Percentiles rank a stretch among this genome's conserved stretches.
These are phyloP conservation scores for Phenganax marumi DNA, from an alignment of 92 coral and sea anemone species.

Conservation along the genomic window DNA sequence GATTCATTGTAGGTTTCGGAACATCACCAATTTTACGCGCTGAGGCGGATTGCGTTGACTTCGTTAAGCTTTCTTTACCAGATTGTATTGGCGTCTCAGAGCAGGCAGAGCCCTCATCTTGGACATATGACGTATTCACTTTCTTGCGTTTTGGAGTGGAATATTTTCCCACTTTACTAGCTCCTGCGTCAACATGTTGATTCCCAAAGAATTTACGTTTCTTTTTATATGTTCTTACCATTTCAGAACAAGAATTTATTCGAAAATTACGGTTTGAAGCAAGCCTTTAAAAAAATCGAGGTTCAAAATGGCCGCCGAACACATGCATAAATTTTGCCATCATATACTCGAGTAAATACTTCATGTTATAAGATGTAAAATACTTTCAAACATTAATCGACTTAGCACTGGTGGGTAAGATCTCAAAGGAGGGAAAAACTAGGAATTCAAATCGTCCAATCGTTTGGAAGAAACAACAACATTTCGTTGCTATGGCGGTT, in stretches of 20 bases:
- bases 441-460: no score
- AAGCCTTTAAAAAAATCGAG: not conserved
- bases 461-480: no score
- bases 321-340: not conserved
- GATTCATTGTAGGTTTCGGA: not conserved
- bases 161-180: not conserved
- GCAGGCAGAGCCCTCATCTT: not conserved
- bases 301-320: not conserved
- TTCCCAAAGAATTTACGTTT: conserved; percentile 35
- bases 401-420: not conserved
- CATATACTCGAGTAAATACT: not conserved
- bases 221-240: conserved; percentile 12
- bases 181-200: not conserved
- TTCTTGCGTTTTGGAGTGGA: not conserved
- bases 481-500: no score
- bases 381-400: not conserved
- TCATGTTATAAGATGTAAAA: not conserved
- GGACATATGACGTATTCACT: not conserved
- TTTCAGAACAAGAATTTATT: not conserved
- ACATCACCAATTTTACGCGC: conserved; percentile 12
- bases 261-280: not conserved
- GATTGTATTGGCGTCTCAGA: not conserved
- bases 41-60: not conserved
- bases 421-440: no score
- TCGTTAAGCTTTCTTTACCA: no score